These are phyloP conservation scores for Crotalus helleri DNA, from an alignment of 2,113 vertebrate genomes.

Conservation along the genomic window DNA sequence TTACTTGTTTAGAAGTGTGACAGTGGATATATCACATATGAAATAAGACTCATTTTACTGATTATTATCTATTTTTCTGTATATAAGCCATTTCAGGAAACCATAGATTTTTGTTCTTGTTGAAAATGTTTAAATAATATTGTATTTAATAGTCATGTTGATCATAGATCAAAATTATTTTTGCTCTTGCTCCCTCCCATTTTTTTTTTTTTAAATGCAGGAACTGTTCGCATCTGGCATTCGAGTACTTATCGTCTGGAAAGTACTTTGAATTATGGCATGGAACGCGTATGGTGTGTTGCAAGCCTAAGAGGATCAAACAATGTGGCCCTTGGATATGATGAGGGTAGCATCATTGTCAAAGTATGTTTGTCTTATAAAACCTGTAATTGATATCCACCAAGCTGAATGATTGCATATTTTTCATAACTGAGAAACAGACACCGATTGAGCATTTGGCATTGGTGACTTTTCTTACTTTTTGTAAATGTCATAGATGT, in stretches of 20 bases:
- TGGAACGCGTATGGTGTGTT: slow-evolving; percentile 98
- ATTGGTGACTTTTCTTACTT: not conserved
- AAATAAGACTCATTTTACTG: too few species aligned
- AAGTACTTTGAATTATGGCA: slow-evolving; percentile 95
- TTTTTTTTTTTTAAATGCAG: slow-evolving; percentile 56
- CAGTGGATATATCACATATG: too few species aligned
- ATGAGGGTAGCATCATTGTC: slow-evolving; percentile 98
- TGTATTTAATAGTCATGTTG: rapidly evolving
- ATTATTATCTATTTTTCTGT: too few species aligned
- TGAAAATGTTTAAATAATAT: not conserved
- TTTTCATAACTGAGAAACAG: not conserved
- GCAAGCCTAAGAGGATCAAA: slow-evolving; percentile 93
- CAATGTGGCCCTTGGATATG: slow-evolving; percentile 93
- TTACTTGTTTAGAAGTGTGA: too few species aligned
- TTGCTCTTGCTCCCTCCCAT: not conserved
- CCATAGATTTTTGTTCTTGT: too few species aligned
- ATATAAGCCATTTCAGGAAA: too few species aligned
- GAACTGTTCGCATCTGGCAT: slow-evolving; percentile 97
- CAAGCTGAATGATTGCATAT: not conserved
- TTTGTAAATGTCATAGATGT: not conserved
- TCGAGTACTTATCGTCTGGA: slow-evolving; percentile 96
- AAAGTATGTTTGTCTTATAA: slow-evolving; percentile 75
- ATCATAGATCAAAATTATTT: not conserved
- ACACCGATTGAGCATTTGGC: not conserved
- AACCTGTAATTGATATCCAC: not conserved